Evolutionary conservation across 2,797 vertebrate genomes (phyloP), one percentile per base, ranked within the genome.

Genomic region (Pseudomugil gertrudae): DNA sequence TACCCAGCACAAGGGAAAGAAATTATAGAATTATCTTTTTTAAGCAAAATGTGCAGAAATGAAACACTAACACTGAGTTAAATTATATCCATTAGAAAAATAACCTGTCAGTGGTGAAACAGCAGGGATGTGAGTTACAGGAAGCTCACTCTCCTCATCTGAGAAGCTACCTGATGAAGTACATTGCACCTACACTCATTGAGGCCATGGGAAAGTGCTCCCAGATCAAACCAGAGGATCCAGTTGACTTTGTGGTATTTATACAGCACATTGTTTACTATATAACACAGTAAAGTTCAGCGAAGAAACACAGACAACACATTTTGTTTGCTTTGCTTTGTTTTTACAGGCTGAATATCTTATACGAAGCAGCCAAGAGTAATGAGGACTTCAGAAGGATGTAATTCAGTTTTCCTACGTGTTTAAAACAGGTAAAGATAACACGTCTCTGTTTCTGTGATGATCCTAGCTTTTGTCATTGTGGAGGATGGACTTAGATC

Each of bases 81-180:
- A n/a, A 51, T 33, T 21, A 0, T 29, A 38, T n/a, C 30, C 17
- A 0, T 75, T 51, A 99, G 98, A 95, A 88, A 63, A 94, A 84
- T 77, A 91, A 92, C 24, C 60, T 93, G 61, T 90, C 90, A 0
- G 95, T 96, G 90, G 94, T 98, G 66, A 94, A 92, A 63, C 91
- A 73, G 33, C 95, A 98, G 89, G 95, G 98, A 82, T 29, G 72
- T 2, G 95, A 97, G 80, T 77, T 96, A 43, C 60, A 95, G 72
- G 95, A 96, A 69, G 94, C 93, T 1, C 94, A 85, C 35, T 92
- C 95, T 23, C 2, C 94, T 48, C 96, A 96, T 21, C 81, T 98
- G 81, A 93, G 96, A 51, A 96, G 95, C 81, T 99, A 97, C 72
- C 87, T 99, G 87, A 96, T 98, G 95, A 95, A 94, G 75, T 90